phyloP scores from a whole-genome alignment of 2,888 invertebrate species.

The Caenorhabditis auriculariae region DNA sequence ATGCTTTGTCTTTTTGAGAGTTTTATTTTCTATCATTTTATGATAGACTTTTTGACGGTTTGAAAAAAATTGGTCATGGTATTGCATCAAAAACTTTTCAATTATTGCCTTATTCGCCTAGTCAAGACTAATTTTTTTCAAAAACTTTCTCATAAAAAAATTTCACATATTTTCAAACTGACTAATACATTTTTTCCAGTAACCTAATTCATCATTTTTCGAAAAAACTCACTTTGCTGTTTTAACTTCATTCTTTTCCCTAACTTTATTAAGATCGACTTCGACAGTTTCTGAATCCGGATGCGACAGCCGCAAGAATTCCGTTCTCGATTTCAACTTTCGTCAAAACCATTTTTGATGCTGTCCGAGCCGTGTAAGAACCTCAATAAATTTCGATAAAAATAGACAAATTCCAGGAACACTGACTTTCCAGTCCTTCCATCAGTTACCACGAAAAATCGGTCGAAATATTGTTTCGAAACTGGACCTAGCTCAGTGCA shows the following conservation, averaged over 20 bases:
- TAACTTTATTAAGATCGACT: conserved; percentile 25
- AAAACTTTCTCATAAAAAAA: too few species aligned
- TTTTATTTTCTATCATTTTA: conserved; percentile 1
- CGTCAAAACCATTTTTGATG: conserved; percentile 38
- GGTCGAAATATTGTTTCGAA: conserved; percentile 38
- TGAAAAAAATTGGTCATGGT: too few species aligned
- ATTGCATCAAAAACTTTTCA: too few species aligned
- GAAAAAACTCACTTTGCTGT: conserved; percentile 28
- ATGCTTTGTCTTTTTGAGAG: too few species aligned
- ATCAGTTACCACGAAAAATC: conserved; percentile 48
- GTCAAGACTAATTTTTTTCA: too few species aligned
- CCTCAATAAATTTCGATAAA: background rate
- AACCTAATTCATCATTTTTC: too few species aligned
- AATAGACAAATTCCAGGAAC: background rate
- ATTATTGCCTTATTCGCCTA: too few species aligned
- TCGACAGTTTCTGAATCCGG: conserved; percentile 14
- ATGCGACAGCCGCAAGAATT: conserved; percentile 16
- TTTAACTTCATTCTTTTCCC: conserved; percentile 18
- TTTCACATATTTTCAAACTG: too few species aligned
- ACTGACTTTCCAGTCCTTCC: conserved; percentile 30
- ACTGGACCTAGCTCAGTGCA: conserved; percentile 43
- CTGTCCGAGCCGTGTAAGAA: conserved; percentile 35
- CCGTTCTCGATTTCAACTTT: conserved; percentile 30
- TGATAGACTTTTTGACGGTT: too few species aligned
- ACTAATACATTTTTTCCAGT: too few species aligned